A percentile compares a stretch with the other conserved stretches of the same genome.
Conservation (phyloP, 2,113 vertebrate species). For the Strigops habroptila region DNA sequence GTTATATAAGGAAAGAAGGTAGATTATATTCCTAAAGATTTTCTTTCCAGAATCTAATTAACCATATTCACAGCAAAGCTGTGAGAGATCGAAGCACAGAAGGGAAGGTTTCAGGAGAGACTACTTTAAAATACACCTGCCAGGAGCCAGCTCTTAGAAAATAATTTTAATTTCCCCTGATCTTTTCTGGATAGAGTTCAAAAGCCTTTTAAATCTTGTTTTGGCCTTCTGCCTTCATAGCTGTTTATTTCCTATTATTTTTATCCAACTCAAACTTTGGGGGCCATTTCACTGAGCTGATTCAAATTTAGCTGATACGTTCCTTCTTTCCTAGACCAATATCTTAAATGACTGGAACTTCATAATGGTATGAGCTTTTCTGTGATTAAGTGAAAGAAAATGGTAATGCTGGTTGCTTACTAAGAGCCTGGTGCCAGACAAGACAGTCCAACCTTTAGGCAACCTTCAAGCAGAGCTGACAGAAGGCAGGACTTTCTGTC, state of each 20-base stretch:
- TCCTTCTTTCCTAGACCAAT: not conserved
- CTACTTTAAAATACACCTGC: constrained; percentile 26
- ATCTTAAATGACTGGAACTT: constrained; percentile 15
- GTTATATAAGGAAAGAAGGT: not conserved
- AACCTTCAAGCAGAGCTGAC: not conserved
- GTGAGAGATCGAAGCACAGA: not conserved
- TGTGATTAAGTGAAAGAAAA: not conserved
- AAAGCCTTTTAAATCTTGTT: constrained; percentile 45
- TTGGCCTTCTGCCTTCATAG: constrained; percentile 38
- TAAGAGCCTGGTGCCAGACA: not conserved
- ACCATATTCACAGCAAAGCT: not conserved
- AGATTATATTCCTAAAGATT: constrained; percentile 6
- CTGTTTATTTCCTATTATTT: constrained; percentile 47
- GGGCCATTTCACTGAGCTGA: not conserved
- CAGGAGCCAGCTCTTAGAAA: not conserved
- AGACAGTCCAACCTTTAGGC: not conserved
- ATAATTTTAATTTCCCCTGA: constrained; percentile 17
- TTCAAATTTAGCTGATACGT: constrained; percentile 38
- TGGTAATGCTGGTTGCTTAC: not conserved
- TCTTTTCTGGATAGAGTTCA: constrained; percentile 43
- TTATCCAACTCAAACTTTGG: constrained; percentile 19
- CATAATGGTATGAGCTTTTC: not conserved
- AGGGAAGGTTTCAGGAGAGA: not conserved
- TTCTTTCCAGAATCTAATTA: constrained; percentile 9
- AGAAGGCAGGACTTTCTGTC: not conserved